Evolutionary conservation across 64 coral and sea anemone species (phyloP).

Genomic region (Porites australiensis): DNA sequence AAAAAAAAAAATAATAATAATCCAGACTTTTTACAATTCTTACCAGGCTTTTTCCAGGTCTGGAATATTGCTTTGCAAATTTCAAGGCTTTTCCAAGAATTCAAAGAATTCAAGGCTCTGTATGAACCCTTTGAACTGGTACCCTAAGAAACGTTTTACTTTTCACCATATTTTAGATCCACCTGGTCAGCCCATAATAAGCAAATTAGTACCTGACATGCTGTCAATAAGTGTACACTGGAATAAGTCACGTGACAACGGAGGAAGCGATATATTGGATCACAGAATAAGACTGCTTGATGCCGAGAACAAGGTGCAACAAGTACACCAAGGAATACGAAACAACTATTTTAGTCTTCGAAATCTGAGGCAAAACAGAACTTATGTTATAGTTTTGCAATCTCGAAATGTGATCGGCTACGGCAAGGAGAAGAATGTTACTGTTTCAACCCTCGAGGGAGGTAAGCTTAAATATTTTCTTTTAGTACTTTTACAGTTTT

Average conservation of each 20-base stretch:
- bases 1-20: too few relatives aligned
- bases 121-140: not conserved
- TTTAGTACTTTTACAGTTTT: too few relatives aligned
- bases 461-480: not conserved
- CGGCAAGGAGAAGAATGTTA: not conserved
- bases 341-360: not conserved
- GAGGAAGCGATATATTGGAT: not conserved
- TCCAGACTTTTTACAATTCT: too few relatives aligned
- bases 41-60: too few relatives aligned
- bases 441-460: slow-evolving; percentile 13
- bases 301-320: not conserved
- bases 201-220: not conserved
- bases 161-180: slow-evolving; percentile 13
- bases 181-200: not conserved
- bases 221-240: not conserved
- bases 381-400: slow-evolving; percentile 2
- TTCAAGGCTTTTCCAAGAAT: too few relatives aligned
- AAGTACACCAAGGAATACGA: not conserved
- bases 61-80: too few relatives aligned
- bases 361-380: slow-evolving; percentile 38
- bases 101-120: too few relatives aligned
- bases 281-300: not conserved
- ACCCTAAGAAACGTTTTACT: not conserved
- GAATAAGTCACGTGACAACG: not conserved
- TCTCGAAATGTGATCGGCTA: slow-evolving; percentile 19